phyloP scores from a whole-genome alignment of 2,888 invertebrate species.

The Pyrrhosoma nymphula region DNA sequence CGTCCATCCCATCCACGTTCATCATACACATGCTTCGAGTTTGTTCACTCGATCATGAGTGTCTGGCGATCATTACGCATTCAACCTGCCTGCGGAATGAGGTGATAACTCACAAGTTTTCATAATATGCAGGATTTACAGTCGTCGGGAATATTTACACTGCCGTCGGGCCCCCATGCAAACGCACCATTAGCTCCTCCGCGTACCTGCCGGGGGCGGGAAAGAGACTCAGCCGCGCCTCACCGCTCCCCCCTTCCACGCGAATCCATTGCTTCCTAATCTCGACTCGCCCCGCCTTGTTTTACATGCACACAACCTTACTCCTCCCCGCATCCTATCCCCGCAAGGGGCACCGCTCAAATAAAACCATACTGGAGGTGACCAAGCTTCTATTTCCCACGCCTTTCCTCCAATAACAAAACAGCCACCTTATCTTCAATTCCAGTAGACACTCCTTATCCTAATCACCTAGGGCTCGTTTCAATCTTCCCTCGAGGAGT shows the following conservation, averaged over 20 bases:
- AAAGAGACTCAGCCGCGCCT: background rate
- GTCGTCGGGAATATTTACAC: background rate
- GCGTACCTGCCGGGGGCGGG: slow-evolving; percentile 4
- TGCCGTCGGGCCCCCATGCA: background rate
- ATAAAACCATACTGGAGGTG: background rate
- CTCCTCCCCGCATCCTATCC: background rate
- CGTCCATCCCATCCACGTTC: background rate
- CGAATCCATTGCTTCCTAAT: background rate
- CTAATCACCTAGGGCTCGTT: slow-evolving; percentile 51
- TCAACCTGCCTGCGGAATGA: background rate
- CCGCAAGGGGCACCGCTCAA: background rate
- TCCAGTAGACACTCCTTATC: slow-evolving; percentile 65
- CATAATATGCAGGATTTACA: slow-evolving; percentile 26
- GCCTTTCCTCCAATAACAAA: slow-evolving; percentile 25
- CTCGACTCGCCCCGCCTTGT: background rate
- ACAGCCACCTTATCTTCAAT: slow-evolving; percentile 58
- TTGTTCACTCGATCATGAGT: background rate
- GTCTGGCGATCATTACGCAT: background rate
- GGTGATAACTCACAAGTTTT: background rate
- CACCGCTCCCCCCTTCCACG: background rate
- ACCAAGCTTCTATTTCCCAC: slow-evolving; percentile 1
- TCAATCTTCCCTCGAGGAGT: slow-evolving; percentile 48
- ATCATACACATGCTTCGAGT: background rate
- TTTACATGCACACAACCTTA: background rate
- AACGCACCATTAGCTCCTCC: slow-evolving; percentile 32